phyloP scores from a whole-genome alignment of 2,888 invertebrate species.

The Labia minor region DNA sequence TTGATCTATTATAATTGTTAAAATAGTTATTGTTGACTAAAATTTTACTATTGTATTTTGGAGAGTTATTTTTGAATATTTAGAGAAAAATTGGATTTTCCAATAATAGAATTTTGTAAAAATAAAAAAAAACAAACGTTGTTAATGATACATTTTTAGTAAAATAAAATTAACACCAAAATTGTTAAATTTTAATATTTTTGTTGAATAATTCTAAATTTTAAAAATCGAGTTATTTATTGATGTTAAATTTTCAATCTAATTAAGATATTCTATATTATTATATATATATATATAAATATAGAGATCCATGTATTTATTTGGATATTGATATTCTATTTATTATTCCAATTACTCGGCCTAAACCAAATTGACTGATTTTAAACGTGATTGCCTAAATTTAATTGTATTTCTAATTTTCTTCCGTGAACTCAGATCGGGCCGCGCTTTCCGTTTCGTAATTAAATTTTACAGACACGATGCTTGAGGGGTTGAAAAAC shows the following conservation, averaged over 20 bases:
- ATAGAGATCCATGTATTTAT: no score
- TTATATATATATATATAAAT: no score
- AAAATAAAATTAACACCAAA: no score
- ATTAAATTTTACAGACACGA: slow-evolving; percentile 40
- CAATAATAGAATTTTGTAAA: no score
- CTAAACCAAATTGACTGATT: background rate
- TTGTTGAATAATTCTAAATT: background rate
- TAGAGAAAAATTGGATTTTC: no score
- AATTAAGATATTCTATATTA: no score
- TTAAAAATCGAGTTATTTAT: no score
- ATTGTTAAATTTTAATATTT: background rate
- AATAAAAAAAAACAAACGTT: background rate
- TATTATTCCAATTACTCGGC: background rate
- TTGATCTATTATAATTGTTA: background rate
- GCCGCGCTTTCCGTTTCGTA: no score
- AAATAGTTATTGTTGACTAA: background rate
- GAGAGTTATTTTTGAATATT: background rate
- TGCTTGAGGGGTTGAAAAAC: slow-evolving; percentile 64
- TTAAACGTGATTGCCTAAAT: background rate
- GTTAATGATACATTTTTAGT: background rate
- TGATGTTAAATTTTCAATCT: no score
- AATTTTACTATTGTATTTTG: slow-evolving; percentile 4
- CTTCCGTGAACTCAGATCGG: background rate
- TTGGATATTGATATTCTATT: no score
- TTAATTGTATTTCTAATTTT: background rate